Evolutionary conservation across 2,888 invertebrate species (phyloP), one percentile per base, ranked within the genome.

Genomic region (Stratiomys singularior): DNA sequence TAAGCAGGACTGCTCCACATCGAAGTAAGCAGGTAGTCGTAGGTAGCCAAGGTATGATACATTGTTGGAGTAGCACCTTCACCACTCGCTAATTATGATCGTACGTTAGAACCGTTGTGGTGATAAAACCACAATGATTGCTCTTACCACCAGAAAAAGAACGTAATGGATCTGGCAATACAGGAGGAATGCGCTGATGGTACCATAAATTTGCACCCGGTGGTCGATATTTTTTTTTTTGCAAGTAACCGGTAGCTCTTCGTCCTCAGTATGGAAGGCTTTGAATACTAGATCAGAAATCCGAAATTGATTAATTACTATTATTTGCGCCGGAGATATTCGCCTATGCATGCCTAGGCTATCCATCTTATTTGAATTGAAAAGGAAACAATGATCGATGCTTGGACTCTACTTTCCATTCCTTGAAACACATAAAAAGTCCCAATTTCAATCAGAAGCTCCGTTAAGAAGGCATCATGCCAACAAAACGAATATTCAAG

Each of bases 401-500:
- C 18, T 18, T 13, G 52, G 18, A 13, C 15, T 52, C 52, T 18
- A 52, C 52, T 52, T 52, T 52, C 52, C 52, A n/a, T 52, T 52
- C n/a, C 52, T 52, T 13, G 15, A 52, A 52, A 52, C 52, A 15
- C 4, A 52, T 15, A 52, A 52, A 52, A 52, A 18, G 7, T 18
- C 15, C 52, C 52, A 5, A 13, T 52, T 64, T 64, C 64, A 27
- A 64, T 28, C 52, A 18, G 27, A 47, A 46, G 47, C 46, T 71
- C 71, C 71, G 71, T 71, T 71, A 71, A 71, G 44, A 47, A 25
- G 25, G 27, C 47, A 71, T 27, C 37, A 52, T 27, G 28, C 71
- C 47, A 52, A 71, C 47, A 25, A 25, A 60, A 52, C 11, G 2
- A 71, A 11, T 28, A 21, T 28, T 25, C 9, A 30, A 28, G 64